Base-by-base conservation (phyloP, 2,797 vertebrate species). In the Pristis pectinata region DNA sequence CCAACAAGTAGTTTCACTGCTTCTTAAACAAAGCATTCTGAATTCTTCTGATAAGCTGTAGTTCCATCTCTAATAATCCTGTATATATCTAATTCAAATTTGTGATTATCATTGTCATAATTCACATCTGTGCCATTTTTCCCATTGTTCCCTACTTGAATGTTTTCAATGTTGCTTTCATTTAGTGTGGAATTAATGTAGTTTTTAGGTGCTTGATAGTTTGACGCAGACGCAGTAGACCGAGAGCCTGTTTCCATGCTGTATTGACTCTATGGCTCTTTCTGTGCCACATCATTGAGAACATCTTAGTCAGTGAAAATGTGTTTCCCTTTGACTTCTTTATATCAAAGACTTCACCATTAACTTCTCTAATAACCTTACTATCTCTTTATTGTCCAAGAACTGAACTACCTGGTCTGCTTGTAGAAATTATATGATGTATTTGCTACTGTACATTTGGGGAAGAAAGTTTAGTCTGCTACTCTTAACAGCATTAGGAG, bases 91-190 rank as follows among this genome's bases (percentile, higher is more conserved):
- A 17, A 17, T 37, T 37, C n/a, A 79, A n/a, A 79, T 74, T 9
- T 79, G n/a, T 41, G 19, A 79, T 79, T 17, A 4, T 79, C 77
- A 79, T 79, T n/a, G n/a, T n/a, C n/a, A n/a, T n/a, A n/a, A n/a
- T n/a, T 77, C 77, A 19, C 17, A 34, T 79, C 79, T 15, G n/a
- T 37, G 77, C 77, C n/a, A 41, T 37, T 79, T 37, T 76, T 79
- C n/a, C n/a, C n/a, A 11, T 41, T 3, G 5, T 13, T 79, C 13
- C 77, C 76, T 37, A 17, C 41, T 37, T 41, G 37, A 79, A 79
- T 79, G 34, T n/a, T 77, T 79, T 79, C 34, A 41, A 37, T 79
- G 34, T 37, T n/a, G 34, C 94, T 96, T 37, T 77, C n/a, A 77
- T n/a, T n/a, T n/a, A n/a, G n/a, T n/a, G n/a, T n/a, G n/a, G n/a